Evolutionary conservation across 2,113 vertebrate species (phyloP), one percentile per base, ranked within the genome.

Genomic region (Elephas maximus): DNA sequence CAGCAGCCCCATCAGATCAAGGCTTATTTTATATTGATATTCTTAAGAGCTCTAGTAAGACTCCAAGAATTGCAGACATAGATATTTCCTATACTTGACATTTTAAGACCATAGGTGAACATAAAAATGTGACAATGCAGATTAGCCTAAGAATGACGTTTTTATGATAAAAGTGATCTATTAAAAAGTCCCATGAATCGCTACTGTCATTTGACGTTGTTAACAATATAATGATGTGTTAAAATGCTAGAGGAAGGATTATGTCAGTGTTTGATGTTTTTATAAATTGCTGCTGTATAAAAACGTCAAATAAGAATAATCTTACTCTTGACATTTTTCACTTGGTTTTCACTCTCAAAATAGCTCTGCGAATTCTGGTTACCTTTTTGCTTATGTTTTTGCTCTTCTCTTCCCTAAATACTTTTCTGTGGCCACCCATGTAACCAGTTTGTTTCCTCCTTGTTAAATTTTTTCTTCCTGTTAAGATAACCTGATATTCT

Each of bases 191-290:
- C 93, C 83, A 95, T 83, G 97, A 97, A 93, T 89, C 93, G 90
- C 82, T 95, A 94, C 9, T 94, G 88, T 78, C 94, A 73, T 97
- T 97, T 97, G 96, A 97, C 95, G 1, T 87, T 97, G 96, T 97
- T 97, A 98, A 96, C 96, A 97, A 93, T 97, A 97, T 98, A 97
- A 97, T 96, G 97, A 95, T 97, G 96, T 97, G 96, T 97, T 98
- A 98, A 98, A 98, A 98, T 93, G 96, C 95, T 97, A 87, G 92
- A 96, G 97, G 96, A 98, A 98, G 97, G 97, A 93, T 97, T 98
- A 96, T 98, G 97, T 97, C 97, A 97, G 94, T 92, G 85, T 96
- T 87, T 97, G 97, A 97, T 98, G 95, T 95, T 98, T 98, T 97
- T 98, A 97, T 97, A 98, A 97, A 97, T 97, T 88, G 90, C 85